Conservation (phyloP, 2,797 vertebrate species). For the Leuciscus waleckii region DNA sequence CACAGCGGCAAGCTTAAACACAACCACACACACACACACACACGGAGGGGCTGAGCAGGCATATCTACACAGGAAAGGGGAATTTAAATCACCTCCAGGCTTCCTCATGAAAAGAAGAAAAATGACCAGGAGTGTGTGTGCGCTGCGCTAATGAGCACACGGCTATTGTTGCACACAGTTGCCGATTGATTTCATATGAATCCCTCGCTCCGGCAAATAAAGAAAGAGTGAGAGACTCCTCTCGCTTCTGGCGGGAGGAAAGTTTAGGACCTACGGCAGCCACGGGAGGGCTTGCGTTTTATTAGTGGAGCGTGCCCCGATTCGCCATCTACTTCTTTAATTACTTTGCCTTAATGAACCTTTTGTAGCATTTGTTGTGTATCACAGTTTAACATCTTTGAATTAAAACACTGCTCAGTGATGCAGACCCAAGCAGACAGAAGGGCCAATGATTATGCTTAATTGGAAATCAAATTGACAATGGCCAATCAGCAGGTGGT, state of each 20-base stretch:
- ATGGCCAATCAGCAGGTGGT: constrained; percentile 38
- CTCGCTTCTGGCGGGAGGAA: constrained; percentile 63
- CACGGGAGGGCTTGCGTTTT: constrained; percentile 64
- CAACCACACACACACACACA: constrained; percentile 29
- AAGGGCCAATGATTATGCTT: constrained; percentile 51
- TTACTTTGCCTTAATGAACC: constrained; percentile 72
- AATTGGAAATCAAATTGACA: constrained; percentile 64
- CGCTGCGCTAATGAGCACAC: constrained; percentile 72
- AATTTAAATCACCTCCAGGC: constrained; percentile 72
- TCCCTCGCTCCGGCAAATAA: constrained; percentile 57
- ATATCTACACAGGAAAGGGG: constrained; percentile 70
- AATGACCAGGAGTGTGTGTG: constrained; percentile 68
- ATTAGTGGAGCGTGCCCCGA: constrained; percentile 60
- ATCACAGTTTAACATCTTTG: constrained; percentile 64
- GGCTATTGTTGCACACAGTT: constrained; percentile 72
- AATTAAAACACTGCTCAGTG: constrained; percentile 68
- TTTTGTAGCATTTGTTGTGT: constrained; percentile 66
- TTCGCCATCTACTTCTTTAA: constrained; percentile 66
- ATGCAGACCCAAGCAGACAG: constrained; percentile 48
- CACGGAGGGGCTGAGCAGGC: constrained; percentile 67
- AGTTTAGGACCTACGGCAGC: constrained; percentile 64
- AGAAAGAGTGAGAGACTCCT: constrained; percentile 55
- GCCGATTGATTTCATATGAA: constrained; percentile 75
- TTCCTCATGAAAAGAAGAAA: constrained; percentile 76
- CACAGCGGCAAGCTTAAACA: constrained; percentile 61